phyloP scores from a whole-genome alignment of 2,888 invertebrate species.

The Lapara coniferarum region DNA sequence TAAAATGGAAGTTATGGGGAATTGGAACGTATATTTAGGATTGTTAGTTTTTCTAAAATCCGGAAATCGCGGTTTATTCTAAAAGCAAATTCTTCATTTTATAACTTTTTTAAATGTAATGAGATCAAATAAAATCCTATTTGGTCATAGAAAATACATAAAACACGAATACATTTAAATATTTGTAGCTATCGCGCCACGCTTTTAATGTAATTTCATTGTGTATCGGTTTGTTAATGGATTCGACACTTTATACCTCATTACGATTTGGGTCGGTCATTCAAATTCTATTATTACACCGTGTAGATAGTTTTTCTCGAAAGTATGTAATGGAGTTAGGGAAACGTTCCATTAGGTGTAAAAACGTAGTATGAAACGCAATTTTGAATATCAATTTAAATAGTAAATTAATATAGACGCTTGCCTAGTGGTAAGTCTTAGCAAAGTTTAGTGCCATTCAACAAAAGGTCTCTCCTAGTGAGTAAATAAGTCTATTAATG shows the following conservation, averaged over 20 bases:
- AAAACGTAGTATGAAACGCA: not conserved
- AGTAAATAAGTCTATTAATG: too few species aligned
- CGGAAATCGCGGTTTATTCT: too few species aligned
- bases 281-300: constrained; percentile 2
- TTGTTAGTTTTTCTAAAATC: too few species aligned
- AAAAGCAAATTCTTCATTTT: too few species aligned
- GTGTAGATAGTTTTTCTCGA: not conserved
- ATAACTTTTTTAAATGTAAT: too few species aligned
- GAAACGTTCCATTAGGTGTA: not conserved
- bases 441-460: too few species aligned
- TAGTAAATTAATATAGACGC: too few species aligned
- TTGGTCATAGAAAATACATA: not conserved
- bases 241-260: constrained; percentile 20
- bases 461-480: too few species aligned
- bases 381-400: too few species aligned
- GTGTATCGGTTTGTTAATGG: constrained; percentile 21
- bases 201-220: constrained; percentile 11
- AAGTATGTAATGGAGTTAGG: not conserved
- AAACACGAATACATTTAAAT: not conserved
- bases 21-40: too few species aligned
- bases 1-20: too few species aligned
- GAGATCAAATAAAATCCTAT: constrained; percentile 29
- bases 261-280: not conserved
- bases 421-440: too few species aligned
- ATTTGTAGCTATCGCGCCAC: constrained; percentile 25